These are phyloP conservation scores for Tragelaphus strepsiceros DNA, from an alignment of 2,113 vertebrate genomes.

Conservation along the genomic window DNA sequence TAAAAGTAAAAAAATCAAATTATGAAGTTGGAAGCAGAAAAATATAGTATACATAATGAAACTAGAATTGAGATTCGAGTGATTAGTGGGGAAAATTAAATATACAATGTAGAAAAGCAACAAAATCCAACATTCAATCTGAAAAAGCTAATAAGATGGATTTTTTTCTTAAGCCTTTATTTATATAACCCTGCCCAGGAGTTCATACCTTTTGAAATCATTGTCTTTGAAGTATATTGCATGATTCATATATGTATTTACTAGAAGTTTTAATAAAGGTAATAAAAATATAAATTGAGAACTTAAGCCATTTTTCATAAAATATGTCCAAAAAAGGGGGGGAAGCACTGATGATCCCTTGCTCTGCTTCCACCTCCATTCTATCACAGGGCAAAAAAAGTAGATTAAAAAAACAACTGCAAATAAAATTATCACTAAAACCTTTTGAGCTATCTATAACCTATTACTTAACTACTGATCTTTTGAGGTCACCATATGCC, in stretches of 20 bases:
- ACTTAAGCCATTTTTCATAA: background rate
- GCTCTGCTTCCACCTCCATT: background rate
- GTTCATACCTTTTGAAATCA: background rate
- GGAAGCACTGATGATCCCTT: fast-evolving
- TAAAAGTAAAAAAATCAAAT: background rate
- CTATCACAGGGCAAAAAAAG: background rate
- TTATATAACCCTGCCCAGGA: background rate
- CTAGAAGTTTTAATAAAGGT: background rate
- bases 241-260: background rate
- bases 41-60: background rate
- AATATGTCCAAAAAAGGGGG: background rate
- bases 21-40: background rate
- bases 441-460: background rate
- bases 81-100: background rate
- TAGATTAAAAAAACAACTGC: background rate
- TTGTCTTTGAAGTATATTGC: background rate
- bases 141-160: background rate
- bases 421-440: background rate
- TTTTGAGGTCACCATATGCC: background rate
- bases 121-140: background rate
- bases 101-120: background rate
- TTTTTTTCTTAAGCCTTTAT: background rate
- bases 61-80: background rate
- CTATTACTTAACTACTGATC: background rate
- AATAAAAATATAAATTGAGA: background rate